A percentile compares a stretch with the other conserved stretches of the same genome.
Conservation (phyloP, 2,888 invertebrate genomes). For the Chrysolina oricalcia region DNA sequence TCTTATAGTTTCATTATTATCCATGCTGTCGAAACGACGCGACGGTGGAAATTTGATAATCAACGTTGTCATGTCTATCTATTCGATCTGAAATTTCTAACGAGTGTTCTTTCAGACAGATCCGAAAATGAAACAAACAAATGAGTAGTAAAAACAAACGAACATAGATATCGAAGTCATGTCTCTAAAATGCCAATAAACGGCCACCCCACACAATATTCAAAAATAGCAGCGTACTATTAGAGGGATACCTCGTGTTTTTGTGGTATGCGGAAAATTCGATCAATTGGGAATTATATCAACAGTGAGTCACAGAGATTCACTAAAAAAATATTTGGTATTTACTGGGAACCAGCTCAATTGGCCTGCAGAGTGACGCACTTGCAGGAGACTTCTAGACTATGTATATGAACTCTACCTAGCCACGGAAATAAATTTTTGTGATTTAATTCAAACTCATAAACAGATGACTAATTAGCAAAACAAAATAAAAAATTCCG, state of each 20-base stretch:
- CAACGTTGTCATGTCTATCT: too few relatives aligned
- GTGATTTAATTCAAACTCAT: background rate
- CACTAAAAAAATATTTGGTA: conserved; percentile 24
- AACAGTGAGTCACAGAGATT: conserved; percentile 24
- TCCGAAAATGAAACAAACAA: background rate
- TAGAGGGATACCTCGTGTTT: conserved; percentile 12
- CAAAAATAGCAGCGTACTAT: conserved; percentile 13
- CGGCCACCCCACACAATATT: conserved; percentile 13
- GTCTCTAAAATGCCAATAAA: conserved; percentile 12
- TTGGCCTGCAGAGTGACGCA: conserved; percentile 8
- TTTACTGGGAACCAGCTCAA: conserved; percentile 10
- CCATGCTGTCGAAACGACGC: too few relatives aligned
- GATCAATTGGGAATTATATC: conserved; percentile 8
- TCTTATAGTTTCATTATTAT: too few relatives aligned
- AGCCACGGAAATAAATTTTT: background rate
- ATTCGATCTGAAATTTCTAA: too few relatives aligned
- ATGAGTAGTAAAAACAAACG: background rate
- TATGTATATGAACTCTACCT: conserved; percentile 9
- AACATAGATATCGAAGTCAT: conserved; percentile 5
- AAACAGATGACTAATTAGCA: conserved; percentile 10
- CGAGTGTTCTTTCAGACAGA: too few relatives aligned
- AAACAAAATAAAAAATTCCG: background rate
- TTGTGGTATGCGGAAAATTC: conserved; percentile 18
- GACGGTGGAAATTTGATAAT: too few relatives aligned
- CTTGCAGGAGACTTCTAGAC: conserved; percentile 9